These are phyloP conservation scores for Phymanthus crucifer DNA, from an alignment of 92 coral and sea anemone genomes.

Conservation along the genomic window DNA sequence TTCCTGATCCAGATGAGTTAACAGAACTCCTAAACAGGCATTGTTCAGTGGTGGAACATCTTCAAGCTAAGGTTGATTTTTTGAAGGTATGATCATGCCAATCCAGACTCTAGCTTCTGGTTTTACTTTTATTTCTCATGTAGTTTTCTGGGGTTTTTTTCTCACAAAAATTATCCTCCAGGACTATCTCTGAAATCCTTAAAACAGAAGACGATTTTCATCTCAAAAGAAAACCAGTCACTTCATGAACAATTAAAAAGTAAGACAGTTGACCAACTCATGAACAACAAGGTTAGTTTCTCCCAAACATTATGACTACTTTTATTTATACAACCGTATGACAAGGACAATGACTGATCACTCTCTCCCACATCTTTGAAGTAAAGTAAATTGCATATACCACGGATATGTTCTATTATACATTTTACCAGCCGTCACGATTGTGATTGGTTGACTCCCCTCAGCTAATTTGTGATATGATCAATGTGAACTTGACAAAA, in stretches of 20 bases:
- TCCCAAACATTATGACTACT: neutral
- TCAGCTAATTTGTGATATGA: too few species aligned
- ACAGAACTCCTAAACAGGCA: conserved; percentile 74
- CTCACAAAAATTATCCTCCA: neutral
- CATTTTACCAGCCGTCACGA: too few species aligned
- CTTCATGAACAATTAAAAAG: conserved; percentile 77
- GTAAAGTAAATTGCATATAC: too few species aligned
- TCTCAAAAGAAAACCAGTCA: conserved; percentile 83
- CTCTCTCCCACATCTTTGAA: too few species aligned
- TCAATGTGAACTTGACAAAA: too few species aligned
- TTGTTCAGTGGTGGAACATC: conserved; percentile 67
- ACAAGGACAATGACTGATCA: neutral
- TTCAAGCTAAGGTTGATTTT: conserved; percentile 81
- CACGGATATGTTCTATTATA: too few species aligned
- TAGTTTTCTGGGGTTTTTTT: neutral
- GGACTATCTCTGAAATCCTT: conserved; percentile 79
- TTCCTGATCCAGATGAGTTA: conserved; percentile 70
- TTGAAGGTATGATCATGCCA: conserved; percentile 61
- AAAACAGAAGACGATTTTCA: conserved; percentile 71
- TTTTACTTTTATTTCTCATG: neutral
- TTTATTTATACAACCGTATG: neutral
- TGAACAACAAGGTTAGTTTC: conserved; percentile 28
- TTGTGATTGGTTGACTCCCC: too few species aligned
- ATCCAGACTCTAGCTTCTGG: too few species aligned
- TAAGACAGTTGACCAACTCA: conserved; percentile 56